A percentile compares a stretch with the other conserved stretches of the same genome.
Conservation (phyloP, 2,113 vertebrate species). For the Arenaria interpres region DNA sequence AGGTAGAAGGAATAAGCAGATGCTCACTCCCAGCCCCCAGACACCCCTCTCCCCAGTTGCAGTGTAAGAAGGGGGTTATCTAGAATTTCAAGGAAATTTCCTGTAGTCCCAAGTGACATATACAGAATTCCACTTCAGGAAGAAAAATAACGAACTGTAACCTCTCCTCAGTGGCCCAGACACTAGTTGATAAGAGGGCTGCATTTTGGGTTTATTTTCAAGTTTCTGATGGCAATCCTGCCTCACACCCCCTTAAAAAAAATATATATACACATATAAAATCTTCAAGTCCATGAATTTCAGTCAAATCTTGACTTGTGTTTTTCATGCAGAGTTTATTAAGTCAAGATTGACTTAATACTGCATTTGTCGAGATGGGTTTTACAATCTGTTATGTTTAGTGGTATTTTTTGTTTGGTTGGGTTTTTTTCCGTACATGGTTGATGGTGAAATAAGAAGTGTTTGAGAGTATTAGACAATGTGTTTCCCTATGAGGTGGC, state of each 20-base stretch:
- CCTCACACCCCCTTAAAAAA: neutral
- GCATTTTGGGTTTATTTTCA: neutral
- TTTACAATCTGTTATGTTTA: neutral
- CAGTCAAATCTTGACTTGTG: neutral
- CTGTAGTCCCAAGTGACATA: neutral
- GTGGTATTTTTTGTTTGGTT: neutral
- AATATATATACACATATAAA: neutral
- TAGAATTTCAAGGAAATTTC: neutral
- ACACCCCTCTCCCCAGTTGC: neutral
- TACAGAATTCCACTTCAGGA: neutral
- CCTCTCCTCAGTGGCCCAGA: neutral
- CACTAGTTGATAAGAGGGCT: neutral
- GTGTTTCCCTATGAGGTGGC: neutral
- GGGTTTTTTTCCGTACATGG: neutral
- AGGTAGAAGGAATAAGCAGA: neutral
- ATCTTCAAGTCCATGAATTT: neutral
- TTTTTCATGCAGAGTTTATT: constrained; percentile 13
- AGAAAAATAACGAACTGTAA: neutral
- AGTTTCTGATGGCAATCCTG: neutral
- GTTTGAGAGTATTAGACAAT: neutral
- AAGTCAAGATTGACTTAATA: neutral
- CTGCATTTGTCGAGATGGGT: neutral
- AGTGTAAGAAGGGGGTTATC: neutral
- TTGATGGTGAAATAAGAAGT: constrained; percentile 21
- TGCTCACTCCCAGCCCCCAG: neutral